Evolutionary conservation across 92 coral and sea anemone genomes (phyloP), one percentile per base, ranked within the genome.

Genomic region (Phymanthus crucifer): DNA sequence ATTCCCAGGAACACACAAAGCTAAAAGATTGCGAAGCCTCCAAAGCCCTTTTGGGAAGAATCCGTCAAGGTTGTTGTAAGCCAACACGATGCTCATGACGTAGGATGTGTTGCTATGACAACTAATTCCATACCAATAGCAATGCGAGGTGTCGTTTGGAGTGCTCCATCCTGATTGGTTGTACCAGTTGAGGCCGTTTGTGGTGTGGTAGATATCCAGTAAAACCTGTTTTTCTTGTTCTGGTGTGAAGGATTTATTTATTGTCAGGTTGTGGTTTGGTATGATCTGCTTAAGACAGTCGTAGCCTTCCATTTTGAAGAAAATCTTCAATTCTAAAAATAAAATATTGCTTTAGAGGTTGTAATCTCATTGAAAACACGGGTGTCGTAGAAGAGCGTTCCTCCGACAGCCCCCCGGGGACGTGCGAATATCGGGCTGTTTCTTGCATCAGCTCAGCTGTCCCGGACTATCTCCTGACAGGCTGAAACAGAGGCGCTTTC

Each of bases 131-230:
- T 61, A 29, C 68, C 68, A 61, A 61, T 24, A 78, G 36, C 92
- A 89, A 61, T 82, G 92, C 33, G 89, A 80, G 72, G 70, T 34
- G 3, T 72, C 40, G 76, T 73, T 76, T 52, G 84, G 56, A 19
- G 65, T 47, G 35, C 48, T 77, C 92, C 92, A 89, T 1, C 89
- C 81, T 3, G 23, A 26, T 21, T 43, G 72, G 0, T 66, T 72
- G 76, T 65, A 71, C 92, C 92, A 89, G 35, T 83, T 40, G 9
- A 66, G 66, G 3, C 92, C 92, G 78, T 74, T 79, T 32, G 92
- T 85, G 26, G 71, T 77, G 13, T 46, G 23, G 82, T 85, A 89
- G 38, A 89, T 70, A 24, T 85, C 90, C 8, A 85, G 56, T 31
- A 89, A 71, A 35, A 89, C 87, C 40, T 73, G 56, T 47, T 83